Evolutionary conservation across 2,113 vertebrate species (phyloP).

Genomic region (Proteles cristata): DNA sequence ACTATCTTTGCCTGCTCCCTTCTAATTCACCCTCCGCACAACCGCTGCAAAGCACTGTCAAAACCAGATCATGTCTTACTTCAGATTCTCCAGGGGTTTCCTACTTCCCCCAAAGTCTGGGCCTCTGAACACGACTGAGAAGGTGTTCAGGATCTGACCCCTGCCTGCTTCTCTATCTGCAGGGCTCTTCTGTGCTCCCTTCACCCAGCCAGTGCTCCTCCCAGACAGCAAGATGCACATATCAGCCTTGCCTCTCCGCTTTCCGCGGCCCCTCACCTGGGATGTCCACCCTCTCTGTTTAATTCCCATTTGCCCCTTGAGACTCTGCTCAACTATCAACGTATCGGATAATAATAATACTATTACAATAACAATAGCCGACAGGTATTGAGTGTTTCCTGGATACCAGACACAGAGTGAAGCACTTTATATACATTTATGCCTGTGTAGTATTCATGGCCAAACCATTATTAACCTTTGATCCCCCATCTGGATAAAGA

Average conservation of each 20-base stretch:
- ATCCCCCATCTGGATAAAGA: not conserved
- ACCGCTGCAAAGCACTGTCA: fast-evolving
- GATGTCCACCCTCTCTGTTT: not conserved
- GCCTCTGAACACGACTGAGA: not conserved
- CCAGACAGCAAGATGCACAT: fast-evolving
- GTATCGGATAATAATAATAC: not conserved
- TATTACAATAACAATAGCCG: not conserved
- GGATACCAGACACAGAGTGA: not conserved
- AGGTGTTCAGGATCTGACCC: too few relatives aligned
- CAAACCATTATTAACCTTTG: not conserved
- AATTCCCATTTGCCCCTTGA: not conserved
- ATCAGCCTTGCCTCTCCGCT: not conserved
- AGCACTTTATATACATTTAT: not conserved
- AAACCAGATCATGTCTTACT: not conserved
- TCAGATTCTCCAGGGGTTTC: not conserved
- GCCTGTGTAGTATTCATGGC: not conserved
- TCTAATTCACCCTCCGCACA: not conserved
- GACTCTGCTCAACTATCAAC: not conserved
- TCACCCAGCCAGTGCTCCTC: too few relatives aligned
- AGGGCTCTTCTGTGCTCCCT: not conserved
- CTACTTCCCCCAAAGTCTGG: not conserved
- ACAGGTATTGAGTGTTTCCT: too few relatives aligned
- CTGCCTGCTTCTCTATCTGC: not conserved
- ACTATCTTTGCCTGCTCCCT: not conserved
- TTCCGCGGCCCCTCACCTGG: not conserved